Base-by-base conservation (phyloP, 2,113 vertebrate species). In the Corvus cornix region DNA sequence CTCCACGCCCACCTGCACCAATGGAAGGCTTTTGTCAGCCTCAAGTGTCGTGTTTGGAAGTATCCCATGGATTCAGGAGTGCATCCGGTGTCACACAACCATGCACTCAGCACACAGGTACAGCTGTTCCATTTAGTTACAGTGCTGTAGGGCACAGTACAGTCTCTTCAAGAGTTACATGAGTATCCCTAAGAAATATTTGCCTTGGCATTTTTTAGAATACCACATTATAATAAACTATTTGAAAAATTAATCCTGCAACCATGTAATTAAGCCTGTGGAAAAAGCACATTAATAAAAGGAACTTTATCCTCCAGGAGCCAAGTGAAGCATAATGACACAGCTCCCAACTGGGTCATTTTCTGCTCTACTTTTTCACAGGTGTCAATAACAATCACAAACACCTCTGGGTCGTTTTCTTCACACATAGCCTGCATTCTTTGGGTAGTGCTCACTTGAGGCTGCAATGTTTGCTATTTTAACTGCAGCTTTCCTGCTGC, bases 231-330 rank as follows among this genome's bases (percentile, higher is more conserved):
- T 14, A 84, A 67, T 43, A 37, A 87, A 74, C 10, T 68, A 49
- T 33, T 52, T 52, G 62, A 85, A 94, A 94, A 90, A 91, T 20
- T 37, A 88, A 74, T 55, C 43, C 66, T 77, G 37, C 48, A 78
- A 55, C 35, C 3, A 2, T 1, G 2, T 26, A 72, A 43, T 52
- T 80, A 78, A 90, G 60, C 8, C 24, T 58, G 49, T 33, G 58
- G 68, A 73, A 80, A 70, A 62, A 53, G 4, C 35, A 77, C 27
- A 39, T 62, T 69, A 82, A 53, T 51, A 52, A 87, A 63, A 63
- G 26, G 14, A 81, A 69, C 20, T 59, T 84, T 33, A 63, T 49
- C 26, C 11, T 58, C 16, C 52, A 69, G 58, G 14, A 86, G 49
- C 21, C 49, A 66, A 82, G 18, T 41, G 62, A 20, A 80, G 17